phyloP scores from a whole-genome alignment of 2,888 invertebrate genomes.

The Gymnocheta viridis region DNA sequence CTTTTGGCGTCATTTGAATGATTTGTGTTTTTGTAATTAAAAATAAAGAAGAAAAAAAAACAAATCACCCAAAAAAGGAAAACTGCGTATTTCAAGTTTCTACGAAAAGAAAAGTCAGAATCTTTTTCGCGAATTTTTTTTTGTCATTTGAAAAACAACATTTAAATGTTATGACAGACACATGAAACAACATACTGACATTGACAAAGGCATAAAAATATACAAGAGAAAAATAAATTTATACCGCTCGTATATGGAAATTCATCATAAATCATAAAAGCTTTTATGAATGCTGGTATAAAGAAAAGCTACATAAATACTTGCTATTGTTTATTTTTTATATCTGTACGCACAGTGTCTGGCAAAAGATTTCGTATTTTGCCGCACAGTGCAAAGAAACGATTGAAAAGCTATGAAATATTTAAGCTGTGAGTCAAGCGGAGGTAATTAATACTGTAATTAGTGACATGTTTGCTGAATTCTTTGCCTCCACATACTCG shows the following conservation, averaged over 20 bases:
- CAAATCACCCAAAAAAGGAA: neutral
- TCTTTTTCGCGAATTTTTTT: neutral
- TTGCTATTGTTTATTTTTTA: neutral
- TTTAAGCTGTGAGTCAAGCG: no score
- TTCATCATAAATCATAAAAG: neutral
- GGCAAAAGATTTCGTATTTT: neutral
- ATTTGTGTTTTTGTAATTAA: conserved; percentile 30
- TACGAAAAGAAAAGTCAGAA: neutral
- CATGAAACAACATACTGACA: neutral
- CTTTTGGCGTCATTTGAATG: conserved; percentile 18
- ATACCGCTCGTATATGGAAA: neutral
- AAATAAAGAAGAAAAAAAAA: conserved; percentile 5
- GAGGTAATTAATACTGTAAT: no score
- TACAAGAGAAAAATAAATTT: neutral
- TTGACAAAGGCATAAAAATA: neutral
- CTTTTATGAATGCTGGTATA: neutral
- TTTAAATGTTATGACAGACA: conserved; percentile 17
- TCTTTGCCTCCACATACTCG: no score
- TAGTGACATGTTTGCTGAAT: no score
- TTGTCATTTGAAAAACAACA: neutral
- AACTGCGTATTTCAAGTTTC: conserved; percentile 3
- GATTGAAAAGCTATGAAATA: no score
- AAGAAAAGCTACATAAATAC: neutral
- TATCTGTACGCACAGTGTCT: neutral
- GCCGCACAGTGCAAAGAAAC: no score